Conservation (phyloP, 2,888 invertebrate genomes). For the Allygus modestus region DNA sequence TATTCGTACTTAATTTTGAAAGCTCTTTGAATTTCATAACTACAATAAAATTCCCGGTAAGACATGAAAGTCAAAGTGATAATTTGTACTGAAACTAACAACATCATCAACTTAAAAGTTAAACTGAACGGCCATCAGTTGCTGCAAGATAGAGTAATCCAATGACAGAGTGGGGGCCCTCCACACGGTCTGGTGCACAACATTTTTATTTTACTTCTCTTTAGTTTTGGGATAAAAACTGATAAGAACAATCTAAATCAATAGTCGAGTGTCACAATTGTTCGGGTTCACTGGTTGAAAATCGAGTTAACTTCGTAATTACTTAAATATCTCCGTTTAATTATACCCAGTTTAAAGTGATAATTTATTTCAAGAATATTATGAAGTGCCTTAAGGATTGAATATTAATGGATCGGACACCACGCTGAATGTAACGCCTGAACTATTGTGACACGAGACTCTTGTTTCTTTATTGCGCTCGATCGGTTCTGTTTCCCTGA, state of each 20-base stretch:
- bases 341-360: background rate
- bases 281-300: background rate
- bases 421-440: background rate
- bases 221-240: background rate
- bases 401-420: background rate
- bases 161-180: background rate
- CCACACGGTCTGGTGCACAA: background rate
- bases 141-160: background rate
- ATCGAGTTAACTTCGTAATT: slow-evolving; percentile 48
- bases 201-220: background rate
- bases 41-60: too few species aligned
- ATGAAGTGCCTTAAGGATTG: slow-evolving; percentile 54
- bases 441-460: background rate
- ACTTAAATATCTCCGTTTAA: slow-evolving; percentile 4
- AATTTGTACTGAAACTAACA: too few species aligned
- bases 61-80: too few species aligned
- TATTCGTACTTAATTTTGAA: too few species aligned
- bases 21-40: too few species aligned
- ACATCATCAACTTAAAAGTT: too few species aligned
- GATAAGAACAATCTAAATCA: background rate
- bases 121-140: too few species aligned
- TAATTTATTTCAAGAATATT: slow-evolving; percentile 15
- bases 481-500: background rate
- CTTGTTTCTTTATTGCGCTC: background rate
- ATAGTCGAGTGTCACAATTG: slow-evolving; percentile 7